These are phyloP conservation scores for Petromus typicus DNA, from an alignment of 2,113 vertebrate genomes.

Conservation along the genomic window DNA sequence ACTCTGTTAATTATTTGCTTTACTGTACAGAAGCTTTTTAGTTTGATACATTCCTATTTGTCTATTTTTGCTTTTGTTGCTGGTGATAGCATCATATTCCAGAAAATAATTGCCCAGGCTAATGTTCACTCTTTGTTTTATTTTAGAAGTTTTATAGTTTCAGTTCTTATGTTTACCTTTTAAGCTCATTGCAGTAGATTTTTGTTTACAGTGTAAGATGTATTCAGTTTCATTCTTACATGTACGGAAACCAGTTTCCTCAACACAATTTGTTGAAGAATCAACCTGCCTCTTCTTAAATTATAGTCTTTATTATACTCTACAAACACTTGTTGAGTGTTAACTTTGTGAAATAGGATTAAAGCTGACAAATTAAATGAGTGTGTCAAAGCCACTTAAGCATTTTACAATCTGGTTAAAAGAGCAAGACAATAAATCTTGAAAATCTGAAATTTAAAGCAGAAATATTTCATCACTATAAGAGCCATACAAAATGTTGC, in stretches of 20 bases:
- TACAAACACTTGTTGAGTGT: slow-evolving; percentile 37
- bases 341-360: slow-evolving; percentile 16
- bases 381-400: background rate
- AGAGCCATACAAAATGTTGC: background rate
- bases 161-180: background rate
- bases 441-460: slow-evolving; percentile 3
- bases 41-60: background rate
- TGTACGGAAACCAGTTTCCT: background rate
- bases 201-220: background rate
- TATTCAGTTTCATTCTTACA: background rate
- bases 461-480: background rate
- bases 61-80: background rate
- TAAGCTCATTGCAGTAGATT: background rate
- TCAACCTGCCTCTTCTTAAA: slow-evolving; percentile 24
- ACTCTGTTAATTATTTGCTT: background rate
- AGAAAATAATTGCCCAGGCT: background rate
- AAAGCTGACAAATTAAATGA: background rate
- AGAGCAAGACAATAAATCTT: slow-evolving; percentile 29
- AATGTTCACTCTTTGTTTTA: background rate
- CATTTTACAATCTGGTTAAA: background rate
- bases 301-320: background rate
- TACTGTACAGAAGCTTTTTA: background rate
- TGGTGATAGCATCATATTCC: background rate
- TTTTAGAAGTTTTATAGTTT: background rate
- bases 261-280: background rate